Conservation (phyloP, 2,797 vertebrate species). For the Onychomys torridus region DNA sequence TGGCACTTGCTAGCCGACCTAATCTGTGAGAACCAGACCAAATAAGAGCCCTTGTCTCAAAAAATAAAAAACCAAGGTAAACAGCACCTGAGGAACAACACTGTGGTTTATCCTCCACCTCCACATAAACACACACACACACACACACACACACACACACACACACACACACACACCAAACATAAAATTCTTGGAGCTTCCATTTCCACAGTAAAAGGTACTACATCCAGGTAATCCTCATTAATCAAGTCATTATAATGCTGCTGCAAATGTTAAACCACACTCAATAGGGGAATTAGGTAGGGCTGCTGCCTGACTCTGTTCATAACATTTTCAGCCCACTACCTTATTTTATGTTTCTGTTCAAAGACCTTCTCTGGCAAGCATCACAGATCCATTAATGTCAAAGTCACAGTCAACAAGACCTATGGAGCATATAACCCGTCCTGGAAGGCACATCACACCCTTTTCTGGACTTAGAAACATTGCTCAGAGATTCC, state of each 20-base stretch:
- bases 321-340: background rate
- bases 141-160: background rate
- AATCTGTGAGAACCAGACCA: background rate
- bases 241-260: background rate
- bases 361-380: background rate
- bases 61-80: background rate
- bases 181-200: background rate
- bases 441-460: background rate
- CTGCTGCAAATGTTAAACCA: background rate
- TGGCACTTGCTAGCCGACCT: background rate
- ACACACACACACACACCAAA: background rate
- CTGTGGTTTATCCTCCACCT: background rate
- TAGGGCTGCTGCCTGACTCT: background rate
- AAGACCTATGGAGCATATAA: accelerated
- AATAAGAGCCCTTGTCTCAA: background rate
- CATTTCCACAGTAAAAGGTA: background rate
- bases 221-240: background rate
- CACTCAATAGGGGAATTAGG: accelerated
- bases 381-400: background rate
- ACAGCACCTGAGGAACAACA: background rate
- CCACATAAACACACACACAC: background rate
- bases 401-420: background rate
- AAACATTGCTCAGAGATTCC: background rate
- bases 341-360: background rate
- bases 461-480: background rate